A percentile compares a stretch with the other conserved stretches of the same genome.
phyloP scores from a whole-genome alignment of 2,888 invertebrate genomes.

The Orchesellides sinensis region DNA sequence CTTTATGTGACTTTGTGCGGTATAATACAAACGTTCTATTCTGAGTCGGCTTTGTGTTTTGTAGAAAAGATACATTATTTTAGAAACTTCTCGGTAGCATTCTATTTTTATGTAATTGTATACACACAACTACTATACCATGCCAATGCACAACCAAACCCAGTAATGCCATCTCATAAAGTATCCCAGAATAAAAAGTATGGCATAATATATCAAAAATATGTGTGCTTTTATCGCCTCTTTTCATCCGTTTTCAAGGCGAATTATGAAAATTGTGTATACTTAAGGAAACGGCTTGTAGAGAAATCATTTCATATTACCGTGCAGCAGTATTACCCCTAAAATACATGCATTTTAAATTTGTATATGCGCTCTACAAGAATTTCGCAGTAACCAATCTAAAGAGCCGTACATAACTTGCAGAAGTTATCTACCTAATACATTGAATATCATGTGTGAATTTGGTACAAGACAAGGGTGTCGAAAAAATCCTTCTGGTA shows the following conservation, averaged over 20 bases:
- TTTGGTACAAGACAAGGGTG: constrained; percentile 28
- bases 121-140: background rate
- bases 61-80: too few species aligned
- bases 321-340: too few species aligned
- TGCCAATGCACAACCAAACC: background rate
- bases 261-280: constrained; percentile 27
- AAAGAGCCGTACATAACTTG: too few species aligned
- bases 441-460: constrained; percentile 5
- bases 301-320: too few species aligned
- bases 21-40: background rate
- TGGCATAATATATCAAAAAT: constrained; percentile 51
- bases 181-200: constrained; percentile 46
- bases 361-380: too few species aligned
- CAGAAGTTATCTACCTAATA: too few species aligned
- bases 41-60: too few species aligned
- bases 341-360: too few species aligned
- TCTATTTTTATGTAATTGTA: constrained; percentile 4
- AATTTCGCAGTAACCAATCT: too few species aligned
- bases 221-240: constrained; percentile 54
- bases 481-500: constrained; percentile 30
- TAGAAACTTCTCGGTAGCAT: background rate
- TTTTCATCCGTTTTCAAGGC: constrained; percentile 38
- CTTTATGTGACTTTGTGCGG: constrained; percentile 8
- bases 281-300: constrained; percentile 11
- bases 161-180: constrained; percentile 30